Percentiles rank a stretch among this genome's conserved stretches.
Conservation (phyloP, 2,797 vertebrate species). For the Hydrocynus forskahlii region DNA sequence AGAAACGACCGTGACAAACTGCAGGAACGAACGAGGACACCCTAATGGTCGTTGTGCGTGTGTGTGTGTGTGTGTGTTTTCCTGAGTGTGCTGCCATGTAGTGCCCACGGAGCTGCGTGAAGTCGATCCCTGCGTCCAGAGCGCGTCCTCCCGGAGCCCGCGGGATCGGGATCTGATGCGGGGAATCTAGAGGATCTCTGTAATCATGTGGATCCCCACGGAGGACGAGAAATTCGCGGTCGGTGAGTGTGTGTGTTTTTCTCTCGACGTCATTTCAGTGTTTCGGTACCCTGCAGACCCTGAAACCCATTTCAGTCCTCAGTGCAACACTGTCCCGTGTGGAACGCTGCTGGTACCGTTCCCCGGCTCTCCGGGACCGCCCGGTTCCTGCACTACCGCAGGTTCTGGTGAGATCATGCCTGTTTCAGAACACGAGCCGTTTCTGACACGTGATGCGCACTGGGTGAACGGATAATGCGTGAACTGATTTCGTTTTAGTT, state of each 20-base stretch:
- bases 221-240: conserved; percentile 50
- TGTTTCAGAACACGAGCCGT: background rate
- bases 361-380: background rate
- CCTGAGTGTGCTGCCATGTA: conserved; percentile 12
- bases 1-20: background rate
- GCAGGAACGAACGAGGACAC: conserved; percentile 15
- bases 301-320: background rate
- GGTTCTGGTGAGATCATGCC: background rate
- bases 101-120: background rate
- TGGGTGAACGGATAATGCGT: background rate
- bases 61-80: background rate
- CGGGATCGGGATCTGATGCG: conserved; percentile 32
- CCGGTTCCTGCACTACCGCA: background rate
- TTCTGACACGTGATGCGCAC: background rate
- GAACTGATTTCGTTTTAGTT: background rate
- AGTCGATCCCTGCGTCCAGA: conserved; percentile 35
- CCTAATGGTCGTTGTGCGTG: background rate
- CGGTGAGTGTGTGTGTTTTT: conserved; percentile 27
- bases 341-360: background rate
- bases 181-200: conserved; percentile 11
- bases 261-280: conserved; percentile 14
- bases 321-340: conserved; percentile 39
- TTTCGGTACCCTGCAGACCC: background rate
- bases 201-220: conserved; percentile 50
- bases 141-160: conserved; percentile 45